phyloP scores from a whole-genome alignment of 2,888 invertebrate species.

The Heteropelma amictum region DNA sequence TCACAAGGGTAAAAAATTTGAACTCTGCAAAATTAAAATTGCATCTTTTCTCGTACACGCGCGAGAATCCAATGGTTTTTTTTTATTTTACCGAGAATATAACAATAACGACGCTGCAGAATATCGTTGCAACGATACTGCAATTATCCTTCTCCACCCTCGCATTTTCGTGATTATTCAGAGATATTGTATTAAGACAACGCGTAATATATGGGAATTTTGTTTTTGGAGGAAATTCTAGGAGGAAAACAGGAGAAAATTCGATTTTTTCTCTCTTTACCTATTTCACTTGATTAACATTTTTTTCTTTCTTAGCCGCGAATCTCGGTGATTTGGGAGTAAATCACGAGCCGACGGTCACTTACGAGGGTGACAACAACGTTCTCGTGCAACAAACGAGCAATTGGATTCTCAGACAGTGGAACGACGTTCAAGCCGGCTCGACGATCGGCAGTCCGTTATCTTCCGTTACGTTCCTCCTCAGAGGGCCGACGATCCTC shows the following conservation, averaged over 20 bases:
- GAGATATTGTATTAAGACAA: too few relatives aligned
- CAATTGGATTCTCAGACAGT: slow-evolving; percentile 90
- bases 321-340: slow-evolving; percentile 90
- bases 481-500: slow-evolving; percentile 79
- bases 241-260: too few relatives aligned
- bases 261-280: too few relatives aligned
- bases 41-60: not conserved
- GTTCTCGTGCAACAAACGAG: slow-evolving; percentile 93
- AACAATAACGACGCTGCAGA: too few relatives aligned
- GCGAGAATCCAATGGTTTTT: too few relatives aligned
- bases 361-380: slow-evolving; percentile 97
- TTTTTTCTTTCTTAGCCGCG: slow-evolving; percentile 82
- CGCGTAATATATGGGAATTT: too few relatives aligned
- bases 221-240: too few relatives aligned
- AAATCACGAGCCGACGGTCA: slow-evolving; percentile 93
- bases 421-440: slow-evolving; percentile 78
- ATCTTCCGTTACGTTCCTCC: slow-evolving; percentile 85
- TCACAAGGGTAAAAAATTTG: slow-evolving; percentile 81
- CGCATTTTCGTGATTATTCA: not conserved
- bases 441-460: slow-evolving; percentile 83
- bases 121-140: too few relatives aligned
- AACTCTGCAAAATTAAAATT: not conserved
- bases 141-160: too few relatives aligned
- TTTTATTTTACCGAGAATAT: too few relatives aligned
- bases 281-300: too few relatives aligned